A percentile compares a stretch with the other conserved stretches of the same genome.
These are phyloP conservation scores for Symphodus melops DNA, from an alignment of 2,113 vertebrate species.

Conservation along the genomic window DNA sequence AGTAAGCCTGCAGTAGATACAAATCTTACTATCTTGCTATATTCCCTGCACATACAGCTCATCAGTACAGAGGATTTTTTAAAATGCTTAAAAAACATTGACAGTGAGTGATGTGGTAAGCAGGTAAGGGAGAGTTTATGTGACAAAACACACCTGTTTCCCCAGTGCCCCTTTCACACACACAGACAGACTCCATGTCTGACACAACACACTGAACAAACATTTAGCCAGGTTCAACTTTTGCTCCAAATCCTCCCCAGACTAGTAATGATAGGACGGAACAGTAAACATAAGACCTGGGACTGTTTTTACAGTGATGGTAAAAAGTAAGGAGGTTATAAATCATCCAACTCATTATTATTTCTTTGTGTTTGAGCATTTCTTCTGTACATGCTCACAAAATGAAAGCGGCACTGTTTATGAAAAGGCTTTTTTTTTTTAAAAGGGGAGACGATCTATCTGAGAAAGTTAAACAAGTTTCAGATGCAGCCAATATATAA, in stretches of 20 bases:
- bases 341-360: no score
- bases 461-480: background rate
- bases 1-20: background rate
- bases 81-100: no score
- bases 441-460: no score
- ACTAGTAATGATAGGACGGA: background rate
- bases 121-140: background rate
- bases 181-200: background rate
- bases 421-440: no score
- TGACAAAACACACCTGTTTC: constrained; percentile 19
- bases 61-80: no score
- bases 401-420: background rate
- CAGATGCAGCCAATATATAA: no score
- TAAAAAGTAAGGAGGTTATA: background rate
- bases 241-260: background rate
- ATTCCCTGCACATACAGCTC: no score
- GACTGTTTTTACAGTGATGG: background rate
- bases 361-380: no score
- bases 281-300: background rate
- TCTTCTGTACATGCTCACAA: background rate
- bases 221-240: constrained; percentile 23
- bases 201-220: constrained; percentile 22
- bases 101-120: no score
- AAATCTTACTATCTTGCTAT: background rate
- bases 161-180: constrained; percentile 7